Evolutionary conservation across 2,888 invertebrate genomes (phyloP).

Genomic region (Leucoma salicis): DNA sequence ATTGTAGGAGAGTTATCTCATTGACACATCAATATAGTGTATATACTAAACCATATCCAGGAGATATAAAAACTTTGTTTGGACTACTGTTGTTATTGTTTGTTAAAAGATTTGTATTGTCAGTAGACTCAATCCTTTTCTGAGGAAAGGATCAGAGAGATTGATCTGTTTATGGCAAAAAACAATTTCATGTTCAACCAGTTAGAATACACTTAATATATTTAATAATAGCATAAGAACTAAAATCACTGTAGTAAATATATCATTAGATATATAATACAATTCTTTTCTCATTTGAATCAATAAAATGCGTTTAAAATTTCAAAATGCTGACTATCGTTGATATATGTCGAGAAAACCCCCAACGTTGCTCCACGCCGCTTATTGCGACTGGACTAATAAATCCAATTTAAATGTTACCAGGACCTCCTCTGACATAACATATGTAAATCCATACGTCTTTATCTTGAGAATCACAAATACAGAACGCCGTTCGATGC

Average conservation of each 20-base stretch:
- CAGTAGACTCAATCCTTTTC: constrained; percentile 56
- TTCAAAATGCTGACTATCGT: constrained; percentile 31
- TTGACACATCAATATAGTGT: constrained; percentile 49
- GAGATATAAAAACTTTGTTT: constrained; percentile 48
- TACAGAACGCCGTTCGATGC: constrained; percentile 64
- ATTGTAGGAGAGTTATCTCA: constrained; percentile 49
- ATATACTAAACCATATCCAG: constrained; percentile 48
- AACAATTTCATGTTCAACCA: too few species aligned
- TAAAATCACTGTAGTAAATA: too few species aligned
- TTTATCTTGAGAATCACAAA: constrained; percentile 79
- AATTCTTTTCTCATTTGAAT: background rate
- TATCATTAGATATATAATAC: too few species aligned
- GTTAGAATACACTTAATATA: too few species aligned
- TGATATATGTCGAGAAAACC: constrained; percentile 56
- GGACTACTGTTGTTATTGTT: constrained; percentile 65
- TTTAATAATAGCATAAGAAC: too few species aligned
- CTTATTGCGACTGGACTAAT: constrained; percentile 71
- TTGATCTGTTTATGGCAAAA: constrained; percentile 1
- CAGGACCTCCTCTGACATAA: constrained; percentile 75
- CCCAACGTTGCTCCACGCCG: constrained; percentile 62
- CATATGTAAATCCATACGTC: constrained; percentile 81
- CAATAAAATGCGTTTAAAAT: constrained; percentile 23
- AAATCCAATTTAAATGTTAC: constrained; percentile 80
- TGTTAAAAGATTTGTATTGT: constrained; percentile 70
- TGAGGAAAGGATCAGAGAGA: constrained; percentile 49